Evolutionary conservation across 2,888 invertebrate species (phyloP).

Genomic region (Rhamnusium bicolor): DNA sequence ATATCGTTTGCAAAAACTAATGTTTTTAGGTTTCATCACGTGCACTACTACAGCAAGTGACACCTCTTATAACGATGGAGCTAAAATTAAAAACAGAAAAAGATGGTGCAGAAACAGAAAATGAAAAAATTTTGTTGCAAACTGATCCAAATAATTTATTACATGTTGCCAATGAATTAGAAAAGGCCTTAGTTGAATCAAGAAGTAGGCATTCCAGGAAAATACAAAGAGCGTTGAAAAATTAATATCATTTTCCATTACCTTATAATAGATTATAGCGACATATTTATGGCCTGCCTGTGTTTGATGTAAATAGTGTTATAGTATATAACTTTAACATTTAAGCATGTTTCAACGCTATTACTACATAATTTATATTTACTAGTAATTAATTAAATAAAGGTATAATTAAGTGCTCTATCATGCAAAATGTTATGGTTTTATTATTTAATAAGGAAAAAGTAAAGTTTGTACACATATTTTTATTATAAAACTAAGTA

Average conservation of each 20-base stretch:
- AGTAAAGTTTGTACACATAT: not conserved
- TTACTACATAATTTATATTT: not conserved
- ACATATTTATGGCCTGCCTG: not conserved
- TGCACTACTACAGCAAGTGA: conserved; percentile 74
- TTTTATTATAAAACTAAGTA: not conserved
- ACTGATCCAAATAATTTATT: conserved; percentile 77
- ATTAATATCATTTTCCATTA: conserved; percentile 37
- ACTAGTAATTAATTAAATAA: not conserved
- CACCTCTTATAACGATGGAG: conserved; percentile 76
- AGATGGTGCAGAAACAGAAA: conserved; percentile 60
- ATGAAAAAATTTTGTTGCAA: conserved; percentile 72
- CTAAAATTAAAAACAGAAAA: conserved; percentile 66
- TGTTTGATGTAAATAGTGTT: not conserved
- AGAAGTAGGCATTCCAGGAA: conserved; percentile 72
- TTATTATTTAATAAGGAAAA: not conserved
- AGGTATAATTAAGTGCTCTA: not conserved
- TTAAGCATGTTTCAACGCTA: not conserved
- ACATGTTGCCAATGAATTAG: conserved; percentile 77
- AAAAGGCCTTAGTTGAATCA: conserved; percentile 77
- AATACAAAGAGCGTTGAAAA: conserved; percentile 65
- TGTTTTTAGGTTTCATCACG: conserved; percentile 74
- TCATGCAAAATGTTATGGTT: not conserved
- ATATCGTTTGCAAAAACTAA: too few relatives aligned
- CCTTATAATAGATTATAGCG: not conserved
- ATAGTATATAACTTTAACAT: not conserved